Evolutionary conservation across 2,888 invertebrate species (phyloP).

Genomic region (Acrobasis consociella): DNA sequence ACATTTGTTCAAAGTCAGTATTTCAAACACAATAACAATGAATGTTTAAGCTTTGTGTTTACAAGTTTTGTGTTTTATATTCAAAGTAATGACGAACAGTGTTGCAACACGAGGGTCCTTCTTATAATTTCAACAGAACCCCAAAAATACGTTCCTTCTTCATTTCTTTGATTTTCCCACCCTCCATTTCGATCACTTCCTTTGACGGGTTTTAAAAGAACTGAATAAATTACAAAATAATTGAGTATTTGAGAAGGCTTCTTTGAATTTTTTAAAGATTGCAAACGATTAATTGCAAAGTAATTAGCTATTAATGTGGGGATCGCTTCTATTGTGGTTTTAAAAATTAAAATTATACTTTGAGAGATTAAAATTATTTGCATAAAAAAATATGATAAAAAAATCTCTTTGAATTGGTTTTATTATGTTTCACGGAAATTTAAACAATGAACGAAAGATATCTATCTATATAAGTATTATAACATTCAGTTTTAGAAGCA

Average conservation of each 20-base stretch:
- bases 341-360: slow-evolving; percentile 23
- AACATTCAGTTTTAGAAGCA: too few species aligned
- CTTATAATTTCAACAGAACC: not conserved
- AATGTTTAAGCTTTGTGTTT: too few species aligned
- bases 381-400: not conserved
- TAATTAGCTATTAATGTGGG: slow-evolving; percentile 49
- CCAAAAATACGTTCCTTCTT: slow-evolving; percentile 39
- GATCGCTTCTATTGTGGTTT: slow-evolving; percentile 14
- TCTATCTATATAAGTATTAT: too few species aligned
- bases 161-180: slow-evolving; percentile 68
- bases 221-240: slow-evolving; percentile 71
- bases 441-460: not conserved
- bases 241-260: slow-evolving; percentile 67
- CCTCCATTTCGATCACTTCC: slow-evolving; percentile 66
- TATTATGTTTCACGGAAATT: not conserved
- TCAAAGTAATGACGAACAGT: too few species aligned
- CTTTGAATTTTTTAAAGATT: slow-evolving; percentile 45
- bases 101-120: too few species aligned
- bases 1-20: too few species aligned
- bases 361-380: slow-evolving; percentile 19
- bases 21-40: too few species aligned
- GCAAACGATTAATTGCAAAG: slow-evolving; percentile 48
- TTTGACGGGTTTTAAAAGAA: slow-evolving; percentile 61
- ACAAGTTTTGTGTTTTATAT: too few species aligned
- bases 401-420: not conserved